Base-by-base conservation (phyloP, 2,888 invertebrate genomes). In the Clusia tigrina region DNA sequence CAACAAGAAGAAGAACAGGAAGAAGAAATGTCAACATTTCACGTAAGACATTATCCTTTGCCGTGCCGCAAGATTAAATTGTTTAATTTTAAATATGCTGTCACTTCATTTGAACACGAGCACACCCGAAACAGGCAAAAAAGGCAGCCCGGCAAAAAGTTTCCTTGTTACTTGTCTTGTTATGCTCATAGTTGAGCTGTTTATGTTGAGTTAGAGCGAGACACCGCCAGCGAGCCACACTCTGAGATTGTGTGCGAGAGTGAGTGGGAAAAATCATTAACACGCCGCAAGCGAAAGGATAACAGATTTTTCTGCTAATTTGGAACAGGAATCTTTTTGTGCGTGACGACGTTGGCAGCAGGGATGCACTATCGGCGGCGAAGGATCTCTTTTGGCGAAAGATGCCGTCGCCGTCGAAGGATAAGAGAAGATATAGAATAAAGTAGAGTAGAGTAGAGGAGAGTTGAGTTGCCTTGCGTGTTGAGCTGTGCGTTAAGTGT, bases 241-340 rank as follows among this genome's bases (percentile, higher is more conserved):
- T n/a, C n/a, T n/a, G n/a, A n/a, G n/a, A n/a, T n/a, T n/a, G n/a
- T n/a, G n/a, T n/a, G n/a, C n/a, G n/a, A 15, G 10, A 24, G 26
- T 24, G 10, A 60, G 52, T n/a, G 61, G 61, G 72, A 75, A 75
- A 79, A 80, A 79, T 79, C 79, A 78, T 78, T 80, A 78, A 77
- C 79, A 78, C 80, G 77, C 79, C 78, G 77, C 79, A 79, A 79
- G 78, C 74, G 79, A 74, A 79, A 79, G 79, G 79, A 79, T 80
- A 78, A 78, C 78, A 77, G 77, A 77, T 77, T 77, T 77, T 77
- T 77, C 74, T 71, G 74, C 76, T 77, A 77, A 77, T 77, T 79
- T 79, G 78, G 72, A 73, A 71, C 77, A 77, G 77, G 64, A 67
- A 71, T 66, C 74, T 76, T 74, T 78, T 80, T 78, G 78, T 80